Base-by-base conservation (phyloP, 2,113 vertebrate genomes). In the Cacatua alba region DNA sequence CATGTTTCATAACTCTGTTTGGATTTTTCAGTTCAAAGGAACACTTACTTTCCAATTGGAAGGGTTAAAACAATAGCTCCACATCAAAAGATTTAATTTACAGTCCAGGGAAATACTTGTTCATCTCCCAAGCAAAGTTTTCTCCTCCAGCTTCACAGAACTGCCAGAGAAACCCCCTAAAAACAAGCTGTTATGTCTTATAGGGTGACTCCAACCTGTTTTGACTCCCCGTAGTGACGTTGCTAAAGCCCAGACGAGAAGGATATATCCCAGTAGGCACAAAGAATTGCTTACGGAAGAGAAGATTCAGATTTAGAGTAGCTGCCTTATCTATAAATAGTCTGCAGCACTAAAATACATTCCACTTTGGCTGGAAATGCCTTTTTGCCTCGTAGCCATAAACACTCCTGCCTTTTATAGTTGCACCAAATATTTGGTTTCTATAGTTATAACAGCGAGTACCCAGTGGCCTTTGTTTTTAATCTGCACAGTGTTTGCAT, bases 381-480 rank as follows among this genome's bases (percentile, higher is more conserved):
- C 88, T 92, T 94, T 96, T 97, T 94, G 90, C 95, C 80, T 94
- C 2, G 0, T 67, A 95, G 86, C 91, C 83, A 95, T 95, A 97
- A 97, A 95, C 94, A 95, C 92, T 75, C 65, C 88, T 86, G 95
- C 90, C 93, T 95, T 95, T 97, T 97, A 94, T 53, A 95, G 75
- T 60, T 5, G 69, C 90, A 96, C 77, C 83, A 96, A 97, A 97
- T 96, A 96, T 96, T 97, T 96, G 95, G 95, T 97, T 94, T 95
- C 92, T 95, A 91, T 92, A 96, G 95, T 90, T 96, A 95, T 95
- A 91, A 74, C 93, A 71, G 70, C 7, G 76, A 94, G 81, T 80
- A 86, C 91, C 72, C 90, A 92, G 46, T 53, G 90, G 90, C 67
- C 95, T 95, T 97, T 96, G 92, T 95, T 96, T 96, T 94, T 85